Percentiles rank a stretch among this genome's conserved stretches.
Conservation (phyloP, 2,113 vertebrate species). For the Eclectus roratus region DNA sequence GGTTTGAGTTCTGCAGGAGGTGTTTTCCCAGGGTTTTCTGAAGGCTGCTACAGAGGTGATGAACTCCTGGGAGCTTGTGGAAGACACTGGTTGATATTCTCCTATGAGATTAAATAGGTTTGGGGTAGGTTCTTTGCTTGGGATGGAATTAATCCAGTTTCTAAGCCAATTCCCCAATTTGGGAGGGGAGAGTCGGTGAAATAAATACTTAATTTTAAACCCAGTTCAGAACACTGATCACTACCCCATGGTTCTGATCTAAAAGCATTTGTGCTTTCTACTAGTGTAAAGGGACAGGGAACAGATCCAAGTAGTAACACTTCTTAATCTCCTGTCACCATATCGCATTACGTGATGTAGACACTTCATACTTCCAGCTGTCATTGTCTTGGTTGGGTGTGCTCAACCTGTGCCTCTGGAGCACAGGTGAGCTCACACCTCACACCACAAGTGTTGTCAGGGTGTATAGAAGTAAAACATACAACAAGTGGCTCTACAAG, state of each 20-base stretch:
- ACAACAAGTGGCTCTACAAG: neutral
- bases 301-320: neutral
- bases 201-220: neutral
- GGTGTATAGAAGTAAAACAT: neutral
- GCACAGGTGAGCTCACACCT: neutral
- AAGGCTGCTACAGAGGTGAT: neutral
- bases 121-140: neutral
- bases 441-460: neutral
- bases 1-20: constrained; percentile 19
- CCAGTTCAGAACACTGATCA: neutral
- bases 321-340: neutral
- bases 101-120: neutral
- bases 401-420: neutral
- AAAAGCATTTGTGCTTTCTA: neutral
- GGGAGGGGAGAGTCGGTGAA: neutral
- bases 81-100: neutral
- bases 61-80: neutral
- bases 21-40: constrained; percentile 5
- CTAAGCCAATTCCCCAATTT: neutral
- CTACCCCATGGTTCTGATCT: accelerated
- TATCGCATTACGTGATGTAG: accelerated
- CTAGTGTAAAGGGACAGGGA: neutral
- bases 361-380: too few relatives aligned
- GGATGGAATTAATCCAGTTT: neutral
- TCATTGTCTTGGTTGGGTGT: neutral